These are phyloP conservation scores for Psilanteris sp. DNA, from an alignment of 1,140 invertebrate species.

Conservation along the genomic window DNA sequence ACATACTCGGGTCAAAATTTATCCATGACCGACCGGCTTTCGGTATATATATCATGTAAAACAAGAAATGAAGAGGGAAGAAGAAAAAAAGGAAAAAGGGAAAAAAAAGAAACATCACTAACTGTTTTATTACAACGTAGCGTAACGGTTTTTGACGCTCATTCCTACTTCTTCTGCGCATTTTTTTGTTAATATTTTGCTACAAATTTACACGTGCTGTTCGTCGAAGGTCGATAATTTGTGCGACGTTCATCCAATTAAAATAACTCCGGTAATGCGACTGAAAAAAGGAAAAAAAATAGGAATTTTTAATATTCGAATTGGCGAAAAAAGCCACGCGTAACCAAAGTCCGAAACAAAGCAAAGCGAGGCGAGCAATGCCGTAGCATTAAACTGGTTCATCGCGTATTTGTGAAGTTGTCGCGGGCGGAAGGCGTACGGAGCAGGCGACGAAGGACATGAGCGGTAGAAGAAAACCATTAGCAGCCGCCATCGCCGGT, in stretches of 20 bases:
- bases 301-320: constrained; percentile 53
- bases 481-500: constrained; percentile 74
- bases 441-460: constrained; percentile 66
- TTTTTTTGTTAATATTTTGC: too few relatives aligned
- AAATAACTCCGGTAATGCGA: constrained; percentile 48
- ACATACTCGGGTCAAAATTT: too few relatives aligned
- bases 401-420: constrained; percentile 61
- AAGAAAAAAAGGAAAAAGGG: too few relatives aligned
- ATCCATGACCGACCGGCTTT: too few relatives aligned
- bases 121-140: too few relatives aligned
- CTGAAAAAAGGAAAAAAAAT: constrained; percentile 22
- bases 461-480: constrained; percentile 76
- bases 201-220: constrained; percentile 10
- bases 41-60: too few relatives aligned
- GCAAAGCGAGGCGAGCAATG: constrained; percentile 50
- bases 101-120: too few relatives aligned
- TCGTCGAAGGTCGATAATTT: constrained; percentile 43
- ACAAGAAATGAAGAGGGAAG: too few relatives aligned
- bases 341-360: constrained; percentile 39
- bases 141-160: too few relatives aligned
- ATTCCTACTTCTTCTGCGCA: too few relatives aligned
- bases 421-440: constrained; percentile 59
- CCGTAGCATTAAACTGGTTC: constrained; percentile 60
- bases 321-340: constrained; percentile 41
- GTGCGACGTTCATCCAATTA: constrained; percentile 40